phyloP scores from a whole-genome alignment of 2,113 vertebrate species.

The Deroptyus accipitrinus region DNA sequence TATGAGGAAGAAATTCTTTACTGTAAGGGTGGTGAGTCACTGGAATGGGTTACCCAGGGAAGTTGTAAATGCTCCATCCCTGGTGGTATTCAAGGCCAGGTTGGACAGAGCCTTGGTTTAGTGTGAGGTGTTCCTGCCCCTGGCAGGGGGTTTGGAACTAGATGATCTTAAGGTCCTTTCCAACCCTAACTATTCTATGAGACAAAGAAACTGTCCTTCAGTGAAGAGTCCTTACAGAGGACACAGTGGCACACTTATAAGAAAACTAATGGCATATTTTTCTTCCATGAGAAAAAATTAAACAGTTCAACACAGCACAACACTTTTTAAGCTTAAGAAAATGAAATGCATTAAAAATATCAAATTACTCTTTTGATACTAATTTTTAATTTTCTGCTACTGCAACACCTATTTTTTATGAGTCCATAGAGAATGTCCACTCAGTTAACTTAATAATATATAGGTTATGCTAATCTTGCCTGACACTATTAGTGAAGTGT shows the following conservation, averaged over 20 bases:
- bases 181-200: background rate
- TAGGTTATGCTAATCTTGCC: background rate
- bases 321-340: background rate
- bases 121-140: too few relatives aligned
- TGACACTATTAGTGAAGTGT: background rate
- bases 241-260: background rate
- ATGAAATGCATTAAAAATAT: background rate
- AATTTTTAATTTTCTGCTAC: background rate
- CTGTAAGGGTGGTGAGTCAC: too few relatives aligned
- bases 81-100: too few relatives aligned
- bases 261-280: background rate
- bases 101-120: too few relatives aligned
- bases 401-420: background rate
- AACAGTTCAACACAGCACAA: background rate
- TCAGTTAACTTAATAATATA: background rate
- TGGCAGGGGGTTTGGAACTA: too few relatives aligned
- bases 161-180: too few relatives aligned
- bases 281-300: background rate
- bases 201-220: constrained; percentile 19
- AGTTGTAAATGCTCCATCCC: too few relatives aligned
- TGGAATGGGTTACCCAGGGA: too few relatives aligned
- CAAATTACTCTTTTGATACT: background rate
- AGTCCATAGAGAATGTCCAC: background rate
- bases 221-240: background rate
- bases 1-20: too few relatives aligned